Conservation (phyloP, 1,140 invertebrate species). For the Aphelinus certus region DNA sequence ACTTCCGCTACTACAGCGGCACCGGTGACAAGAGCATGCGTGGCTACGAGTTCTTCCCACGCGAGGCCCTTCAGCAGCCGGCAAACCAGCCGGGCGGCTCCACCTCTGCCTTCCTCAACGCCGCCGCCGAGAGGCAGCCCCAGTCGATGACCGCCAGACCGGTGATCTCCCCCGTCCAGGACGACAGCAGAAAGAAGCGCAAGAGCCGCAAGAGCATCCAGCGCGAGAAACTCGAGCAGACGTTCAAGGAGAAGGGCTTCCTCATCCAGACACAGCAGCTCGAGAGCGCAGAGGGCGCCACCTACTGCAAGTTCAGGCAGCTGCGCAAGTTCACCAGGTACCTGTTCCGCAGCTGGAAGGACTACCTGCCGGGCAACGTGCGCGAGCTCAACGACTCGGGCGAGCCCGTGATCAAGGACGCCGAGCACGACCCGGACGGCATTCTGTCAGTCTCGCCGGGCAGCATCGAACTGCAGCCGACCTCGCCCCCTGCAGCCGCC, state of each 20-base stretch:
- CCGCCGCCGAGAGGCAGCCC: constrained; percentile 67
- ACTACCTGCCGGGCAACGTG: constrained; percentile 86
- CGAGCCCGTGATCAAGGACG: not conserved
- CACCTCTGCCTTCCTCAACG: constrained; percentile 65
- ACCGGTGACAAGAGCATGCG: constrained; percentile 79
- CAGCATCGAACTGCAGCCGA: constrained; percentile 7
- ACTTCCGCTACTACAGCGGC: constrained; percentile 83
- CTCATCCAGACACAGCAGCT: constrained; percentile 92
- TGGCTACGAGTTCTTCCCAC: constrained; percentile 80
- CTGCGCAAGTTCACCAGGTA: constrained; percentile 91
- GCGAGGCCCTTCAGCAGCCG: constrained; percentile 74
- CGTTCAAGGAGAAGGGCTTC: constrained; percentile 92
- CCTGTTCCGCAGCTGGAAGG: constrained; percentile 91
- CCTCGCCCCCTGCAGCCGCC: not conserved
- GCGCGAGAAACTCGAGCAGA: constrained; percentile 88
- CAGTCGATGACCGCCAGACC: constrained; percentile 49
- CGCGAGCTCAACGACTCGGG: constrained; percentile 56
- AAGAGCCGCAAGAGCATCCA: constrained; percentile 85
- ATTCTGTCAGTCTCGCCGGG: not conserved
- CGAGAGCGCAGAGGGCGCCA: constrained; percentile 89
- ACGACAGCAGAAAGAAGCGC: constrained; percentile 72
- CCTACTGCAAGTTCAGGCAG: constrained; percentile 93
- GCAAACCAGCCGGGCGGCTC: constrained; percentile 59
- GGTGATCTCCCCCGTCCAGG: constrained; percentile 44
- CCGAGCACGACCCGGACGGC: too few relatives aligned